phyloP scores from a whole-genome alignment of 2,797 vertebrate genomes.

The Gymnoscopelus microlampas region DNA sequence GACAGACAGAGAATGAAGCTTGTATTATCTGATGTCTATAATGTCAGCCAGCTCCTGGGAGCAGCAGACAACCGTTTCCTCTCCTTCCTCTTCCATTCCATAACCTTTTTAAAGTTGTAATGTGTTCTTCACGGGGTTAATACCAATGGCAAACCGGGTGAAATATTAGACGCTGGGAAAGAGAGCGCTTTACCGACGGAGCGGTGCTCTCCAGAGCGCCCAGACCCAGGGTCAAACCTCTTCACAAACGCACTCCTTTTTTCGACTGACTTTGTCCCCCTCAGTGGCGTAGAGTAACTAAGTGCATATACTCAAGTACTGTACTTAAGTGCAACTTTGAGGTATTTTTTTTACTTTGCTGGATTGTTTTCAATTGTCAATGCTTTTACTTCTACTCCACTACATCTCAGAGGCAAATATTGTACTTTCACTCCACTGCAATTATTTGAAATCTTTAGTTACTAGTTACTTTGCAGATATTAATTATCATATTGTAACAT shows the following conservation, averaged over 20 bases:
- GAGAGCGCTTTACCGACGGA: conserved; percentile 31
- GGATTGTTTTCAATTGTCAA: too few relatives aligned
- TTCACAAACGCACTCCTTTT: conserved; percentile 63
- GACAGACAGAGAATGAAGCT: conserved; percentile 8
- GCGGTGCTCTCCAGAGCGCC: conserved; percentile 47
- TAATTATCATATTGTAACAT: too few relatives aligned
- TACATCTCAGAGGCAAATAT: too few relatives aligned
- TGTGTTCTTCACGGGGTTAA: conserved; percentile 49
- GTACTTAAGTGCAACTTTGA: too few relatives aligned
- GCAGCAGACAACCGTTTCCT: conserved; percentile 46
- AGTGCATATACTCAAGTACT: too few relatives aligned
- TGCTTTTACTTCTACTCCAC: too few relatives aligned
- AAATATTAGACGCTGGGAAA: conserved; percentile 77
- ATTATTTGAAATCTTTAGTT: too few relatives aligned
- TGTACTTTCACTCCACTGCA: too few relatives aligned
- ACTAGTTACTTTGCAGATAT: too few relatives aligned
- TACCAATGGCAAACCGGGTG: conserved; percentile 61
- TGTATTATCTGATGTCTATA: conserved; percentile 35
- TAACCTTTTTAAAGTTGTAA: conserved; percentile 59
- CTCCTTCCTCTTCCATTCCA: conserved; percentile 47
- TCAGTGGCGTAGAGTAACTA: too few relatives aligned
- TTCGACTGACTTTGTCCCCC: not conserved
- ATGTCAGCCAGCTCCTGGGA: conserved; percentile 45
- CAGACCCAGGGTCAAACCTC: conserved; percentile 63
- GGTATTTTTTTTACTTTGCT: too few relatives aligned